Conservation (phyloP, 2,113 vertebrate species). For the Setophaga kirtlandii region DNA sequence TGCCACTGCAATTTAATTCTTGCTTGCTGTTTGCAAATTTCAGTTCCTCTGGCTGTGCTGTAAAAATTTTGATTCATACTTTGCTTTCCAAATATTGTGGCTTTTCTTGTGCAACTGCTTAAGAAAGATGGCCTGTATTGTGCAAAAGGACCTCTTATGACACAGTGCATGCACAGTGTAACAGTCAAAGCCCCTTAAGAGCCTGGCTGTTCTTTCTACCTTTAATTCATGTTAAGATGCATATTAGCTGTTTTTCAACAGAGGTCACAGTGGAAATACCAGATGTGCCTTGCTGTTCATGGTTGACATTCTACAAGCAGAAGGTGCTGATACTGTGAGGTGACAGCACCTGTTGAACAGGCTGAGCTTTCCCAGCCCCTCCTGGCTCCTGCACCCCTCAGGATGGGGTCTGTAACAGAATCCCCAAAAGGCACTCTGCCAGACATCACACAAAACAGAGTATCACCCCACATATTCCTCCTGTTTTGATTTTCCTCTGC, state of each 20-base stretch:
- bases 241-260: not conserved
- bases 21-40: constrained; percentile 56
- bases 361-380: not conserved
- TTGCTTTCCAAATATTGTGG: constrained; percentile 55
- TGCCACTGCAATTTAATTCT: constrained; percentile 50
- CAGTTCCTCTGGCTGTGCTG: constrained; percentile 59
- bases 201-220: not conserved
- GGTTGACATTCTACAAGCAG: not conserved
- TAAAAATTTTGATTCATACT: constrained; percentile 61
- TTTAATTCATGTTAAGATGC: not conserved
- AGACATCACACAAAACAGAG: not conserved
- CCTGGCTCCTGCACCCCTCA: not conserved
- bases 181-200: not conserved
- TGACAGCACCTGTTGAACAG: not conserved
- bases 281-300: not conserved
- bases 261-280: not conserved
- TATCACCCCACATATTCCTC: not conserved
- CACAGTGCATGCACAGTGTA: not conserved
- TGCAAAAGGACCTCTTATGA: constrained; percentile 12
- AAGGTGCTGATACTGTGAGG: not conserved
- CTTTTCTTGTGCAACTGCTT: constrained; percentile 56
- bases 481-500: not conserved
- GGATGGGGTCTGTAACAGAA: not conserved
- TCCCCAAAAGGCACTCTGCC: not conserved
- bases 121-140: not conserved